A percentile compares a stretch with the other conserved stretches of the same genome.
Evolutionary conservation across 2,797 vertebrate genomes (phyloP).

Genomic region (Bradypodion ventrale): DNA sequence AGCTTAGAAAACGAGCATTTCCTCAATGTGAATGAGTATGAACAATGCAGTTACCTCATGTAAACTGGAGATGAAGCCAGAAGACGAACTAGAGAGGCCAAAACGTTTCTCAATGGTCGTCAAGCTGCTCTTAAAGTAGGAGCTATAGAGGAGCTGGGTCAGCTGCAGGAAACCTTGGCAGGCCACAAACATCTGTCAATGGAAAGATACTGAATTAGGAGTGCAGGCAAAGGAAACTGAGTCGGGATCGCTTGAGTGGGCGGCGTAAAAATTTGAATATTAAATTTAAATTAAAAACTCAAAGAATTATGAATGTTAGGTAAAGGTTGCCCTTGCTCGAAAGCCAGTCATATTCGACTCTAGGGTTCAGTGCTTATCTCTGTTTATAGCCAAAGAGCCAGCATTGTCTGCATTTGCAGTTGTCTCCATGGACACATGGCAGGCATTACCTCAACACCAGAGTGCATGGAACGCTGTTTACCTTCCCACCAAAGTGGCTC

Average conservation of each 20-base stretch:
- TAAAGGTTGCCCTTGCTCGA: too few relatives aligned
- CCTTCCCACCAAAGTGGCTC: too few relatives aligned
- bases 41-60: constrained; percentile 84
- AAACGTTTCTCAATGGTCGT: constrained; percentile 95
- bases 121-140: constrained; percentile 97
- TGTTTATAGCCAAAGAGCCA: too few relatives aligned
- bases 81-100: constrained; percentile 94
- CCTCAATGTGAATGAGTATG: fast-evolving
- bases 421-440: too few relatives aligned
- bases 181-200: constrained; percentile 87
- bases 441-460: too few relatives aligned
- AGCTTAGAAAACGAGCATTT: background rate
- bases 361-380: too few relatives aligned
- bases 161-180: constrained; percentile 94
- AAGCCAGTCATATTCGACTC: too few relatives aligned
- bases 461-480: too few relatives aligned
- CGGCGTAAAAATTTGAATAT: too few relatives aligned
- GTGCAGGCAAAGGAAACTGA: background rate
- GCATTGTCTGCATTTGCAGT: too few relatives aligned
- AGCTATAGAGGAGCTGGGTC: constrained; percentile 91
- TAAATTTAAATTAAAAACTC: too few relatives aligned
- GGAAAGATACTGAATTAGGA: background rate
- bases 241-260: too few relatives aligned
- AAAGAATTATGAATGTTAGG: background rate
- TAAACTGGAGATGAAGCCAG: constrained; percentile 93